Evolutionary conservation across 1,140 invertebrate genomes (phyloP).

Genomic region (Scylla paramamosain): DNA sequence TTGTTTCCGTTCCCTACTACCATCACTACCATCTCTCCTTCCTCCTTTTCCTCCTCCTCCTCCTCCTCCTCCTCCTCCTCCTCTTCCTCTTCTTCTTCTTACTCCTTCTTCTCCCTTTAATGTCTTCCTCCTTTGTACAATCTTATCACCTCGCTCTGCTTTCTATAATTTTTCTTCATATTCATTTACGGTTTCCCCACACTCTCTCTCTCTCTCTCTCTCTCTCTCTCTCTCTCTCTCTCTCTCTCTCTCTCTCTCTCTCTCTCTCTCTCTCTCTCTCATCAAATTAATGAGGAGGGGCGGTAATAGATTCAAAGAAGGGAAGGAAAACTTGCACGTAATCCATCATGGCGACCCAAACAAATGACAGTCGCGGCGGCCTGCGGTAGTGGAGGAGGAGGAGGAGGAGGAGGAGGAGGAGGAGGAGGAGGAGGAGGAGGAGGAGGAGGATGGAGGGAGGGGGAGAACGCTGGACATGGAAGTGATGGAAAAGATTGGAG

Average conservation of each 20-base stretch:
- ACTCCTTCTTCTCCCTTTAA: no score
- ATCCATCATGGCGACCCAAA: not conserved
- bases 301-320: not conserved
- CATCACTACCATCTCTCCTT: no score
- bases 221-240: constrained; percentile 28
- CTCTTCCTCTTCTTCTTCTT: no score
- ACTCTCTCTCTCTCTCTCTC: constrained; percentile 41
- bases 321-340: not conserved
- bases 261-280: constrained; percentile 32
- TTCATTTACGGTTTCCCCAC: no score
- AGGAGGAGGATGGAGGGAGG: not conserved
- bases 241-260: constrained; percentile 44
- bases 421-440: constrained; percentile 37
- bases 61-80: no score
- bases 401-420: constrained; percentile 42
- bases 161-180: not conserved
- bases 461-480: not conserved
- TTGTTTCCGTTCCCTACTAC: no score
- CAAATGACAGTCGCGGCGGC: not conserved
- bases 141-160: no score
- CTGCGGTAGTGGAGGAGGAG: not conserved
- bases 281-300: not conserved
- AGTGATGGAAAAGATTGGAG: not conserved
- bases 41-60: no score
- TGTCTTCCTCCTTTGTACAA: no score